These are phyloP conservation scores for Actinia tenebrosa DNA, from an alignment of 64 coral and sea anemone genomes.

Conservation along the genomic window DNA sequence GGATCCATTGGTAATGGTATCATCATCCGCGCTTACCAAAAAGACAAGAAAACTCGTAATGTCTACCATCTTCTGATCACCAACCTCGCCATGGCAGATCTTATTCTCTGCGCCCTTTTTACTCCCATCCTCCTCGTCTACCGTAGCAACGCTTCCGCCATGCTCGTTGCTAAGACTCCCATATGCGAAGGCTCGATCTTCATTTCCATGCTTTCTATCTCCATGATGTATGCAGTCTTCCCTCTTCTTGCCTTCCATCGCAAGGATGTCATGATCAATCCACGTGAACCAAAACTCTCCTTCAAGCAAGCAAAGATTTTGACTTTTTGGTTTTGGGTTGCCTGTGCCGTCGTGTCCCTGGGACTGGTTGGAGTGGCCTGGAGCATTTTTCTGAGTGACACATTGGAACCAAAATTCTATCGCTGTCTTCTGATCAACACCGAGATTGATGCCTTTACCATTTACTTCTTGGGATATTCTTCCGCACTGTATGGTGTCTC, in stretches of 20 bases:
- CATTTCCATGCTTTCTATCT: slow-evolving; percentile 80
- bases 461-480: slow-evolving; percentile 74
- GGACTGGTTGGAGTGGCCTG: slow-evolving; percentile 62
- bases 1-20: slow-evolving; percentile 77
- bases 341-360: slow-evolving; percentile 40
- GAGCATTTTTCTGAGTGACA: slow-evolving; percentile 44
- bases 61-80: slow-evolving; percentile 79
- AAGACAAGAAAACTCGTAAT: slow-evolving; percentile 44
- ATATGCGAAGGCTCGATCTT: slow-evolving; percentile 76
- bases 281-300: slow-evolving; percentile 53
- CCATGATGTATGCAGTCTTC: slow-evolving; percentile 80
- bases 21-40: slow-evolving; percentile 60
- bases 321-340: slow-evolving; percentile 61
- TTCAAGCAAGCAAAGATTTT: slow-evolving; percentile 57
- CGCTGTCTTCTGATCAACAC: slow-evolving; percentile 91
- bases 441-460: slow-evolving; percentile 56
- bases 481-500: slow-evolving; percentile 73
- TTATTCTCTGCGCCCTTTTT: slow-evolving; percentile 72
- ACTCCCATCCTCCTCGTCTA: slow-evolving; percentile 88
- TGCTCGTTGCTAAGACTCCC: slow-evolving; percentile 67
- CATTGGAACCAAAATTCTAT: slow-evolving; percentile 73
- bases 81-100: slow-evolving; percentile 79
- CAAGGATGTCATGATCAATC: slow-evolving; percentile 63
- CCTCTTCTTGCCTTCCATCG: slow-evolving; percentile 80
- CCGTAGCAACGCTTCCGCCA: slow-evolving; percentile 64